phyloP scores from a whole-genome alignment of 2,888 invertebrate species.

The Melanophora roralis region DNA sequence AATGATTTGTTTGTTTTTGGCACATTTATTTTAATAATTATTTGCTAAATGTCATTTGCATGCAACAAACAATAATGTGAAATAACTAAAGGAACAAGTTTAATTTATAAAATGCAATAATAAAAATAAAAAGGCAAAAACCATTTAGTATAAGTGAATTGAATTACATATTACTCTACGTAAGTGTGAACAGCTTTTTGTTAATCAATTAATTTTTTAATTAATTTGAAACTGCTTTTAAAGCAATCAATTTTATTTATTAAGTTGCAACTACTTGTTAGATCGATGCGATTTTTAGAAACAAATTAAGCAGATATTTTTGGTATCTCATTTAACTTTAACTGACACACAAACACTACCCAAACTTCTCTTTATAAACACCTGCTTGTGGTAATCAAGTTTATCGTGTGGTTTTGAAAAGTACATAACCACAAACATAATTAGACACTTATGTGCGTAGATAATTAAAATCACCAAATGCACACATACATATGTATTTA shows the following conservation, averaged over 20 bases:
- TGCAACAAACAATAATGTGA: not conserved
- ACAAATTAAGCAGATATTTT: not conserved
- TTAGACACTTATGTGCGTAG: not conserved
- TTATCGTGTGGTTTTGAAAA: slow-evolving; percentile 2
- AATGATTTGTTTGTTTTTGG: not conserved
- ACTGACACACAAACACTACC: too few relatives aligned
- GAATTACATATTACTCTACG: not conserved
- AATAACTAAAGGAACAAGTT: not conserved
- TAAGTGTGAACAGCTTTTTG: not conserved
- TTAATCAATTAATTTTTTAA: not conserved
- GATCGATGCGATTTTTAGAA: not conserved
- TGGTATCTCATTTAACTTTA: too few relatives aligned
- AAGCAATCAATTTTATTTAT: slow-evolving; percentile 13
- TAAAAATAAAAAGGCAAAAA: not conserved
- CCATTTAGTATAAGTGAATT: not conserved
- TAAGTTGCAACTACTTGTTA: not conserved
- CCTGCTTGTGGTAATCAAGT: slow-evolving; percentile 1
- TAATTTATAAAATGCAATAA: not conserved
- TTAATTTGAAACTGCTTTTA: not conserved
- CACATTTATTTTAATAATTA: not conserved
- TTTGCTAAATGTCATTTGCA: slow-evolving; percentile 30
- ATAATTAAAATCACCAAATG: not conserved
- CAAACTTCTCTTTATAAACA: not conserved
- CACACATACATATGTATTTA: not conserved
- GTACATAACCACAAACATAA: not conserved